Percentiles rank a stretch among this genome's conserved stretches.
phyloP scores from a whole-genome alignment of 2,888 invertebrate species.

The Zygothrica quintamaculata region DNA sequence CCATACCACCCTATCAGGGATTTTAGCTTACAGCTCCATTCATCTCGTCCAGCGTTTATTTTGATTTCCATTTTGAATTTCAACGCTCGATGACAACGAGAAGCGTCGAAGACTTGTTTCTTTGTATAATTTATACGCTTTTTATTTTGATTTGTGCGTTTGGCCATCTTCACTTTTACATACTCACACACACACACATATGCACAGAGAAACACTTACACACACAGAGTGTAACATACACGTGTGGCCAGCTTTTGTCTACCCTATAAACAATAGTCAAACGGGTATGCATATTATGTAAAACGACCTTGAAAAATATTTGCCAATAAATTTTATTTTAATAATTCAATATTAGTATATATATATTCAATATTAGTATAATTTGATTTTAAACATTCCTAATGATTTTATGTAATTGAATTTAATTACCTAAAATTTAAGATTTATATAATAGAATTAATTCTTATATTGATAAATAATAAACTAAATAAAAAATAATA shows the following conservation, averaged over 20 bases:
- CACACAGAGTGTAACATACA: constrained; percentile 16
- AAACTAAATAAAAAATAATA: too few relatives aligned
- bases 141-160: constrained; percentile 73
- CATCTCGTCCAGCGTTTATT: constrained; percentile 58
- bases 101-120: constrained; percentile 57
- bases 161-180: constrained; percentile 45
- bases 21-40: constrained; percentile 32
- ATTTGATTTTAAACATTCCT: too few relatives aligned
- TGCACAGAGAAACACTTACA: constrained; percentile 3
- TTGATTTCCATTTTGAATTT: constrained; percentile 60
- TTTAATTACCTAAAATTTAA: too few relatives aligned
- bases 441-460: too few relatives aligned
- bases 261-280: constrained; percentile 26
- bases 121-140: constrained; percentile 69
- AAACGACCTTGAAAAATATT: too few relatives aligned
- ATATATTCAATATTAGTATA: too few relatives aligned
- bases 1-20: constrained; percentile 1
- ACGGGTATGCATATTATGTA: too few relatives aligned
- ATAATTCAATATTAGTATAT: too few relatives aligned
- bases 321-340: too few relatives aligned
- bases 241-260: constrained; percentile 46
- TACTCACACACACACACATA: constrained; percentile 3
- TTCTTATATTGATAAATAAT: too few relatives aligned
- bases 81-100: constrained; percentile 40
- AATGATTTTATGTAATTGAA: too few relatives aligned